These are phyloP conservation scores for Encarsia formosa DNA, from an alignment of 2,888 invertebrate species.

Conservation along the genomic window DNA sequence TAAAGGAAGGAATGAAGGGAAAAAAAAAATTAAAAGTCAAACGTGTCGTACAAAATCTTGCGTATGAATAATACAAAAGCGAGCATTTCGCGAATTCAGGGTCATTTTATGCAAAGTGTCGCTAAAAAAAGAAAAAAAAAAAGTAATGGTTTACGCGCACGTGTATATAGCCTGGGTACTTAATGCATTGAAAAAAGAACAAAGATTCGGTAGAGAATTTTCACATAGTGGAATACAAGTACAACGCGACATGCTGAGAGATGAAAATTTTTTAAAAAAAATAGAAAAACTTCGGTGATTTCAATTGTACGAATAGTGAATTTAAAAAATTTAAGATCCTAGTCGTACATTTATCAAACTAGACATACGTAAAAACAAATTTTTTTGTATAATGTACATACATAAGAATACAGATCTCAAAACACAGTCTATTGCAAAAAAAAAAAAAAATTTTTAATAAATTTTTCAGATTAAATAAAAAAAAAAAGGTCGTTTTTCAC, in stretches of 20 bases:
- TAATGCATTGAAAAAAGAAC: background rate
- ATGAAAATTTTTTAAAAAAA: background rate
- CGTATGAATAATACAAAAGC: background rate
- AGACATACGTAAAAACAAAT: no score
- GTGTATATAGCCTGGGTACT: background rate
- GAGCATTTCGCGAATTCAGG: constrained; percentile 25
- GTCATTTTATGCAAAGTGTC: constrained; percentile 23
- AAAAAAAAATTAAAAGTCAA: background rate
- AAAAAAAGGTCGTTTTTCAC: no score
- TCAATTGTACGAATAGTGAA: constrained; percentile 19
- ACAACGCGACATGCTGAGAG: no score
- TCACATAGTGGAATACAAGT: constrained; percentile 27
- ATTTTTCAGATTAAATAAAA: no score
- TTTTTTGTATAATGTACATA: no score
- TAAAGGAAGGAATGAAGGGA: background rate
- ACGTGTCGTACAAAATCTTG: background rate
- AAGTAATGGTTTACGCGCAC: background rate
- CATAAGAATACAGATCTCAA: no score
- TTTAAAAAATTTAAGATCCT: no score
- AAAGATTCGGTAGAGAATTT: constrained; percentile 2
- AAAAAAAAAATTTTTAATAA: no score
- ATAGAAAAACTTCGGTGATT: constrained; percentile 15
- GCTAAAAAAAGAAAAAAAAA: background rate
- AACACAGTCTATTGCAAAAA: no score
- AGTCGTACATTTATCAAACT: no score